A percentile compares a stretch with the other conserved stretches of the same genome.
These are phyloP conservation scores for Monomorium pharaonis DNA, from an alignment of 1,140 invertebrate species.

Conservation along the genomic window DNA sequence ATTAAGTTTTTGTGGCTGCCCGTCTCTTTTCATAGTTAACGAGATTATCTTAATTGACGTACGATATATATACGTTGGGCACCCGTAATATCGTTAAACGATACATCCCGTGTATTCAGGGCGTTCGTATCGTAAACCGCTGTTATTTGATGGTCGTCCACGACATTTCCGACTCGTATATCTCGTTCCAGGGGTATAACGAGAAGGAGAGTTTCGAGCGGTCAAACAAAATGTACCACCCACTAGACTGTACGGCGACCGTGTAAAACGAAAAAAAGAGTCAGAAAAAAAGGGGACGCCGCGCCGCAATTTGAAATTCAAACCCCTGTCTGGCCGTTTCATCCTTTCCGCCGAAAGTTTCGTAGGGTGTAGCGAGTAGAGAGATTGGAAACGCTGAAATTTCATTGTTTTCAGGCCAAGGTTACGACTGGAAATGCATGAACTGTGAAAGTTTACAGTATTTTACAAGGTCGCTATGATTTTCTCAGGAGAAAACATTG, in stretches of 20 bases:
- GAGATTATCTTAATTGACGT: slow-evolving; percentile 26
- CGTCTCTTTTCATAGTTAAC: neutral
- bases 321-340: slow-evolving; percentile 31
- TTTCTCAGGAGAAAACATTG: neutral
- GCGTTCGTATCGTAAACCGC: slow-evolving; percentile 2
- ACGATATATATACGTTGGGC: neutral
- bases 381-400: slow-evolving; percentile 48
- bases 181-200: slow-evolving; percentile 17
- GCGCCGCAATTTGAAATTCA: slow-evolving; percentile 65
- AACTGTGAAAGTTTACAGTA: neutral
- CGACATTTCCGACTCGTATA: slow-evolving; percentile 6
- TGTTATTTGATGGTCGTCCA: slow-evolving; percentile 28
- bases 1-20: neutral
- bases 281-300: neutral
- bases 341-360: slow-evolving; percentile 28
- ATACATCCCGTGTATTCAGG: neutral
- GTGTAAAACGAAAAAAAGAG: slow-evolving; percentile 2
- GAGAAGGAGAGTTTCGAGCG: neutral
- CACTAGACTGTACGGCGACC: slow-evolving; percentile 14
- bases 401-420: slow-evolving; percentile 61
- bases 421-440: neutral
- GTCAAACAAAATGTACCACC: slow-evolving; percentile 52
- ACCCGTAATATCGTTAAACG: neutral
- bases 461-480: neutral
- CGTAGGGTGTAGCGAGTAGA: slow-evolving; percentile 21